phyloP scores from a whole-genome alignment of 2,113 vertebrate genomes.

The Menidia beryllina region DNA sequence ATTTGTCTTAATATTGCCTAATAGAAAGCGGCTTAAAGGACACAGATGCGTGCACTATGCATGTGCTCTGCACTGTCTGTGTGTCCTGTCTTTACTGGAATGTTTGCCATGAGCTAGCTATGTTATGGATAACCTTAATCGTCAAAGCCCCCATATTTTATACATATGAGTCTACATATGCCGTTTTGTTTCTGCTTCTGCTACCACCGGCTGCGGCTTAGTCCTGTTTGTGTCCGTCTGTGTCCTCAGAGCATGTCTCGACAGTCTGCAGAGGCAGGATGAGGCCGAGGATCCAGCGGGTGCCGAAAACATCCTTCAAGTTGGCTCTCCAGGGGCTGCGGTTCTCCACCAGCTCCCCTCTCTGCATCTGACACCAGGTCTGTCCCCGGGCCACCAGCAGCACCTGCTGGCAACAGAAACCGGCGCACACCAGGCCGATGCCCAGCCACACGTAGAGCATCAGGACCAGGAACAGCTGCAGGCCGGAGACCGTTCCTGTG shows the following conservation, averaged over 20 bases:
- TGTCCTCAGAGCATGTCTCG: slow-evolving; percentile 74
- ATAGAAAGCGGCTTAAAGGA: slow-evolving; percentile 45
- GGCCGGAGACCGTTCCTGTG: slow-evolving; percentile 90
- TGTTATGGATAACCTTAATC: slow-evolving; percentile 23
- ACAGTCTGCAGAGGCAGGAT: slow-evolving; percentile 89
- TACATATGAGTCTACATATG: slow-evolving; percentile 21
- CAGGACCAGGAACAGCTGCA: slow-evolving; percentile 96
- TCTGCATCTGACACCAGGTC: slow-evolving; percentile 91
- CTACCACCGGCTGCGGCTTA: slow-evolving; percentile 45
- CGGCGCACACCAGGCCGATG: slow-evolving; percentile 93
- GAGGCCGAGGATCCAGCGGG: slow-evolving; percentile 92
- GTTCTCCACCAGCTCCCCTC: slow-evolving; percentile 83
- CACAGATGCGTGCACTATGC: slow-evolving; percentile 34
- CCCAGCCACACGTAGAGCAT: slow-evolving; percentile 99
- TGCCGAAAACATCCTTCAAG: slow-evolving; percentile 92
- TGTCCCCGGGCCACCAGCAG: slow-evolving; percentile 93
- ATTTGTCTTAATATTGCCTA: slow-evolving; percentile 48
- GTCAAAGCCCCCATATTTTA: slow-evolving; percentile 27
- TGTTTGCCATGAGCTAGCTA: slow-evolving; percentile 43
- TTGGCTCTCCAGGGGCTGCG: slow-evolving; percentile 89
- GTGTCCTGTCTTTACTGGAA: slow-evolving; percentile 71
- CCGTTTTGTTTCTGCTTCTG: slow-evolving; percentile 1
- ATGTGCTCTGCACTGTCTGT: slow-evolving; percentile 46
- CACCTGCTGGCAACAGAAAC: slow-evolving; percentile 98
- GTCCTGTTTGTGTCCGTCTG: slow-evolving; percentile 71